These are phyloP conservation scores for Flexamia atlantica DNA, from an alignment of 2,888 invertebrate species.

Conservation along the genomic window DNA sequence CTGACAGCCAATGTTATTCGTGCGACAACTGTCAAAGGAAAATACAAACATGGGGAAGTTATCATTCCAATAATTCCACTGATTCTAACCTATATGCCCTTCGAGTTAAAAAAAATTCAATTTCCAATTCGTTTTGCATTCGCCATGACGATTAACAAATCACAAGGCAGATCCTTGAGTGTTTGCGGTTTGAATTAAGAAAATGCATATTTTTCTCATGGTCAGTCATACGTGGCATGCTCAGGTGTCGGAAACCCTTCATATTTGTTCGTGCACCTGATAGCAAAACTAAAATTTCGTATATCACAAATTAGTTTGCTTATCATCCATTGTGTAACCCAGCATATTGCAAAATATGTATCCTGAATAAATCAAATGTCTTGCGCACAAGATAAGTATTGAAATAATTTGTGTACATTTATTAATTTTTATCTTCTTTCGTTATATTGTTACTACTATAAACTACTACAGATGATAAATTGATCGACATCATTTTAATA, in stretches of 20 bases:
- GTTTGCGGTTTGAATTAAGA: conserved; percentile 66
- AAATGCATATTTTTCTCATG: conserved; percentile 67
- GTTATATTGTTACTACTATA: no score
- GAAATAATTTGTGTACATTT: no score
- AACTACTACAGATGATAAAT: no score
- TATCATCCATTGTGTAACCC: conserved; percentile 59
- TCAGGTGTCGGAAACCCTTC: conserved; percentile 58
- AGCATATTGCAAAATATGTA: not conserved
- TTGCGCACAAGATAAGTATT: no score
- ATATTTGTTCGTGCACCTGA: conserved; percentile 55
- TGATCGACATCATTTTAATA: not conserved
- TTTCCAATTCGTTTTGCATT: conserved; percentile 68
- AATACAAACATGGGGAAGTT: conserved; percentile 70
- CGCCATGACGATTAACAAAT: conserved; percentile 68
- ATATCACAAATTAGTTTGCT: conserved; percentile 66
- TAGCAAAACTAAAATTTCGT: conserved; percentile 53
- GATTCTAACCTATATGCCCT: conserved; percentile 65
- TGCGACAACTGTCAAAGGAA: conserved; percentile 68
- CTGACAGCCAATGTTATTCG: conserved; percentile 70
- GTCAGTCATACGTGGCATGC: conserved; percentile 71
- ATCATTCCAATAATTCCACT: conserved; percentile 68
- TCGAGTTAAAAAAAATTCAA: conserved; percentile 67
- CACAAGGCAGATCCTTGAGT: conserved; percentile 67
- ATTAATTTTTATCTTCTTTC: no score
- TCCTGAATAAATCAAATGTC: no score